phyloP scores from a whole-genome alignment of 2,888 invertebrate genomes.

The Megaustenia siamemsis region DNA sequence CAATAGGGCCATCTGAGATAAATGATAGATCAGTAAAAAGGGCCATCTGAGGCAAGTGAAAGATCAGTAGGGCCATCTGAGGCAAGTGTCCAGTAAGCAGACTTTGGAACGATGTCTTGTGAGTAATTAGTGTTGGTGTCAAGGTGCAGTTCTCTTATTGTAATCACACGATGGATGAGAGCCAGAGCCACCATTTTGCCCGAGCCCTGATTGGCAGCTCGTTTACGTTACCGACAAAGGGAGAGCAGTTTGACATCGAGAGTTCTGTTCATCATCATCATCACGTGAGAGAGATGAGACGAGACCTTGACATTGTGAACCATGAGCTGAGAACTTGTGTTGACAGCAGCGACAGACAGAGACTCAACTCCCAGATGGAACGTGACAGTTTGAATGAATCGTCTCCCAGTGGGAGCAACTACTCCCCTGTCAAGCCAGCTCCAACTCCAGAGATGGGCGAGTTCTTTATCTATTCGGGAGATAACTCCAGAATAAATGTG shows the following conservation, averaged over 20 bases:
- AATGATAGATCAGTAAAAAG: no score
- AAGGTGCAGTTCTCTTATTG: no score
- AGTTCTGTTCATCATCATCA: constrained; percentile 20
- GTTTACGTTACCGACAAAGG: constrained; percentile 21
- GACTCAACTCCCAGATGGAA: constrained; percentile 20
- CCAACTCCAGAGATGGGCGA: constrained; percentile 29
- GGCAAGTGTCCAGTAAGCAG: no score
- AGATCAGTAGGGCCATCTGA: no score
- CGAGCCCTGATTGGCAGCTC: constrained; percentile 27
- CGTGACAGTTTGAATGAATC: not conserved
- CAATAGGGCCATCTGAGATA: no score
- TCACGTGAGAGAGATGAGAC: constrained; percentile 20
- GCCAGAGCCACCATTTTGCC: constrained; percentile 33
- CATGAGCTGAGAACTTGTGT: constrained; percentile 10
- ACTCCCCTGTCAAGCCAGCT: constrained; percentile 19
- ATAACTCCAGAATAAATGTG: constrained; percentile 24
- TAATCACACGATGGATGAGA: constrained; percentile 22
- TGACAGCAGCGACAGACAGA: constrained; percentile 3
- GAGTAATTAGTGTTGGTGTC: no score
- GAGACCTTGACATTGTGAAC: constrained; percentile 26
- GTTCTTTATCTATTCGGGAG: constrained; percentile 41
- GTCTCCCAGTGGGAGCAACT: not conserved
- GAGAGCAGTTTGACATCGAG: constrained; percentile 3
- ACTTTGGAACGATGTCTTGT: no score
- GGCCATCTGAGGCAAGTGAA: no score